Evolutionary conservation across 2,113 vertebrate genomes (phyloP), one percentile per base, ranked within the genome.

Genomic region (Pseudopipra pipra): DNA sequence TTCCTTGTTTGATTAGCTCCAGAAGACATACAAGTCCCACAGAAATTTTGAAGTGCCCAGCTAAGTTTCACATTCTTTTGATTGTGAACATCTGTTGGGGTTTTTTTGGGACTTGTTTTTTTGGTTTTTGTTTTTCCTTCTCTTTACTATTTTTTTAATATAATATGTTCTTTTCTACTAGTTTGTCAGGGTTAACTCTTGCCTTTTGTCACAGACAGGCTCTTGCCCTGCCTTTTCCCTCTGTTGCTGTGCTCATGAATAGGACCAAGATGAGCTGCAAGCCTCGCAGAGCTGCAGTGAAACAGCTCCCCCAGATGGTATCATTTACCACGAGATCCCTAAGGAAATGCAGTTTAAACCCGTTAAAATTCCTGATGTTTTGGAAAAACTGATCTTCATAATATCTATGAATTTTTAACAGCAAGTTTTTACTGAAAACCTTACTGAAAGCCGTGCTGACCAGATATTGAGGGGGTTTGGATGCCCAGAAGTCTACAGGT

Each of bases 261-360:
- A 1, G 4, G 51, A 86, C 55, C 22, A 47, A 59, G 31, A 43
- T 5, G 15, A 73, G 31, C 54, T 35, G 31, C 28, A 35, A 16
- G 8, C 16, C 27, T 54, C 0, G 0, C 24, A 46, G 46, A 58
- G 63, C 3, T 74, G 39, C 63, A 77, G 75, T 33, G n/a, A 92
- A 96, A 86, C 59, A 86, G 67, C 88, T 88, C 88, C 79, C 88
- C 80, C 88, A 77, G 3, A 90, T 59, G 94, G 59, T 28, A 31
- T 8, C 9, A 9, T 51, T 52, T 66, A 73, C 5, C 24, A 54
- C 0, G 0, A 77, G 14, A n/a, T 59, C 37, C 33, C 54, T 24
- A 33, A 43, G 75, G 4, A 62, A 94, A 66, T 14, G 11, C 2
- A 20, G 23, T 54, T 77, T 39, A 73, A 89, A 71, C 8, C 68